Conservation (phyloP, 2,888 invertebrate genomes). For the Dioctria linearis region DNA sequence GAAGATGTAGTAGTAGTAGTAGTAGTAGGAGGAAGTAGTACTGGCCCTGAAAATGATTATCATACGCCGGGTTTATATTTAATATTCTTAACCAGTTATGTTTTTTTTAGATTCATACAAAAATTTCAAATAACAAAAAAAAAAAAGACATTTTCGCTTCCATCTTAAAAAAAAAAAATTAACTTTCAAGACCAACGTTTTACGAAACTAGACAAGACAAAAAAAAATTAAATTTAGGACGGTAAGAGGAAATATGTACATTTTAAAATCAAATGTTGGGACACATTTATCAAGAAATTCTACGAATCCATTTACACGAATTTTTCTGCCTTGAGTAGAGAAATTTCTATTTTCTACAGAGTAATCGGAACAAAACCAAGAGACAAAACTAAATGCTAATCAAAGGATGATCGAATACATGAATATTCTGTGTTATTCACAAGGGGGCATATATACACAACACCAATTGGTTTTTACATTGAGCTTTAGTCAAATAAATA, state of each 20-base stretch:
- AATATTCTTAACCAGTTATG: constrained; percentile 39
- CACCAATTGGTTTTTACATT: constrained; percentile 4
- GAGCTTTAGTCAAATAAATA: background rate
- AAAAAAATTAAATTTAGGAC: constrained; percentile 12
- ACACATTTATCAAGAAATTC: constrained; percentile 10
- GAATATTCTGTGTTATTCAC: background rate
- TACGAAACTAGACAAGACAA: constrained; percentile 9
- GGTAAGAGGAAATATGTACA: background rate
- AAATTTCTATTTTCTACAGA: constrained; percentile 3
- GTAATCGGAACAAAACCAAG: background rate
- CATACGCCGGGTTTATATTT: constrained; percentile 59
- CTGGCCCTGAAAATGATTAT: constrained; percentile 61
- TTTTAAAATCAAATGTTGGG: background rate
- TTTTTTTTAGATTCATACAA: constrained; percentile 34
- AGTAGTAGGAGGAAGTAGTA: constrained; percentile 58
- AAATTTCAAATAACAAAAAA: constrained; percentile 15
- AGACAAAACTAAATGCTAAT: constrained; percentile 12
- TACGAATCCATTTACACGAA: background rate
- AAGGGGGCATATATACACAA: constrained; percentile 7
- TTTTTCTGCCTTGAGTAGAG: background rate
- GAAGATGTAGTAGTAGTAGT: constrained; percentile 55
- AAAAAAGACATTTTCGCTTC: constrained; percentile 19
- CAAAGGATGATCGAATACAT: background rate
- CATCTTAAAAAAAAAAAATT: constrained; percentile 17
- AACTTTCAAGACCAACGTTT: constrained; percentile 41